Evolutionary conservation across 2,113 vertebrate species (phyloP), one percentile per base, ranked within the genome.

Genomic region (Spizaetus ornatus): DNA sequence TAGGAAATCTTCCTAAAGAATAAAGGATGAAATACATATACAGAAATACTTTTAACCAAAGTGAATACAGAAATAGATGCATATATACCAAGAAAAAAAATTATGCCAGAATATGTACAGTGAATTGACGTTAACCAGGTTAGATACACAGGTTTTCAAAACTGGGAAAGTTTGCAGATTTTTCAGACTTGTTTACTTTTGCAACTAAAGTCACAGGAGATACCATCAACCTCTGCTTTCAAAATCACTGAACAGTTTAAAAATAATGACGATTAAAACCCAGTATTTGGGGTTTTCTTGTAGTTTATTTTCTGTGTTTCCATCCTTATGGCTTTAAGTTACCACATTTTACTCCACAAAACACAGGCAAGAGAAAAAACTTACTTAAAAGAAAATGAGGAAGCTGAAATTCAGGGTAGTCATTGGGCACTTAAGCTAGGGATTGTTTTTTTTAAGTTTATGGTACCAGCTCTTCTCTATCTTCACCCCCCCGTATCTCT

Each of bases 401-500:
- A 42, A 65, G 20, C 19, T 86, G 32, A 89, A 93, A 82, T 82
- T 82, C 66, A 13, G 70, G 16, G 34, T 31, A 79, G 40, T 27
- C 29, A 50, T 18, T 61, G 10, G 17, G 20, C 29, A 56, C 36
- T 52, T 88, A 34, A 91, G 5, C 7, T 40, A 55, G 17, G 16
- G 7, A 21, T 55, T 8, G 8, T 7, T 21, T 58, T 52, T 63
- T 67, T 53, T 10, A 19, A 15, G 47, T 42, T 63, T 38, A 19
- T 82, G 5, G 15, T 63, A 48, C 25, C 7, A 65, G 7, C 5
- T 73, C 38, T 56, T 69, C 27, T 67, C 17, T 72, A 20, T 61
- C 10, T 59, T 56, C 1, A 7, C 7, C 21, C 2, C 8, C 47
- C 0, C 16, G 0, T 43, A 43, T 58, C 29, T 77, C 50, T 55